Evolutionary conservation across 2,888 invertebrate genomes (phyloP).

Genomic region (Limenitis camilla): DNA sequence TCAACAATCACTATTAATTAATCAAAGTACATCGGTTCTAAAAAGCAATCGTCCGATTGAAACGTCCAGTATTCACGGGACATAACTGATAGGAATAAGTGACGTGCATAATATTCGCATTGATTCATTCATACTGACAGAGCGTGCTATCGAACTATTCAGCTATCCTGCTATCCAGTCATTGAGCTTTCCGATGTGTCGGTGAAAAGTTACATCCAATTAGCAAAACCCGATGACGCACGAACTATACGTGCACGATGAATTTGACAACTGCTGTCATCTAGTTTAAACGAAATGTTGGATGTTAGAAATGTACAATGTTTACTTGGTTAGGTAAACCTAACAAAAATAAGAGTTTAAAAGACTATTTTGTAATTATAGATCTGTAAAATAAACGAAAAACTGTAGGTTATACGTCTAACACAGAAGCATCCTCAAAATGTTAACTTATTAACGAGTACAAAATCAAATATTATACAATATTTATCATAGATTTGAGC

Average conservation of each 20-base stretch:
- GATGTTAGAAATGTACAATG: not conserved
- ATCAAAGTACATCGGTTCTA: not conserved
- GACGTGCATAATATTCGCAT: slow-evolving; percentile 38
- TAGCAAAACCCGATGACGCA: slow-evolving; percentile 60
- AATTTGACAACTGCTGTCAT: slow-evolving; percentile 55
- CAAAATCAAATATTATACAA: too few relatives aligned
- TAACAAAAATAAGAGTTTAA: too few relatives aligned
- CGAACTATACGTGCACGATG: slow-evolving; percentile 42
- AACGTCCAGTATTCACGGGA: slow-evolving; percentile 35
- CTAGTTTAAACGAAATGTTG: slow-evolving; percentile 9
- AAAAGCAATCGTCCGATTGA: slow-evolving; percentile 10
- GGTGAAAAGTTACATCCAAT: slow-evolving; percentile 66
- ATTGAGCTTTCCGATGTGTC: slow-evolving; percentile 36
- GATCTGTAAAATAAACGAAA: too few relatives aligned
- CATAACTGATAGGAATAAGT: slow-evolving; percentile 35
- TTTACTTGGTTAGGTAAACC: not conserved
- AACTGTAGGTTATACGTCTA: too few relatives aligned
- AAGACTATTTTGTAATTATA: too few relatives aligned
- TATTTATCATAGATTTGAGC: too few relatives aligned
- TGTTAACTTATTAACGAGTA: too few relatives aligned
- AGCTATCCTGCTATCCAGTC: slow-evolving; percentile 29
- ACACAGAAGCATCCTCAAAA: too few relatives aligned
- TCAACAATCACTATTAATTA: too few relatives aligned
- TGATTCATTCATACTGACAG: slow-evolving; percentile 5
- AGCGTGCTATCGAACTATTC: not conserved